Base-by-base conservation (phyloP, 2,888 invertebrate species). In the Sinhomidia bicolor region DNA sequence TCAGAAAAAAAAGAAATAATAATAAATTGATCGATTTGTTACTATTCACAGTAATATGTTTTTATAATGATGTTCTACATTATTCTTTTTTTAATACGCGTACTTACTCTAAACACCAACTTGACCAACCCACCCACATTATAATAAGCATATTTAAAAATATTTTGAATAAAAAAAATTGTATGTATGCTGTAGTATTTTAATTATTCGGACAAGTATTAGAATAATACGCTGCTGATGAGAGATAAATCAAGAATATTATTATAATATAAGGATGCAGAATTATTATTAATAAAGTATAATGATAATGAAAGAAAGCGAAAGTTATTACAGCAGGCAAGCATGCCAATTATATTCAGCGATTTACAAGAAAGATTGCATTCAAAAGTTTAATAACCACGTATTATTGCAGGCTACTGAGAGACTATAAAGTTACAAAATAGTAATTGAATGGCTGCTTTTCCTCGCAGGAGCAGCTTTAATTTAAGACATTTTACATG, bases 231-330 rank as follows among this genome's bases (percentile, higher is more conserved):
- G 29, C 29, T 29, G 1, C 26, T 29, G 29, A 62, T 65, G 23
- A 17, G 26, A 36, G 71, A 71, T 71, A 71, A 71, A 71, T 41
- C 20, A 71, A 44, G 5, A 41, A 44, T 20, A 20, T 10, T 23
- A 17, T 62, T 14, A 29, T 12, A 29, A 26, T 14, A 41, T 41
- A 44, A 71, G 41, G 41, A 71, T 44, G 41, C 14, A 36, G 41
- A 71, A n/a, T n/a, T n/a, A 71, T 32, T 71, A 65, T 36, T 65
- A 65, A 65, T 36, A 62, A 65, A 32, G 20, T 20, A 44, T 65
- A 41, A 71, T 17, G 23, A 71, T 71, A 71, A 71, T 71, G 41
- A 36, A 71, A 41, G 71, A 71, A 71, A 71, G 71, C 71, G 71
- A 71, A 71, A 71, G 71, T 71, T 71, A 71, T 41, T 41, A 20